phyloP scores from a whole-genome alignment of 2,113 vertebrate genomes.

The Prunella himalayana region DNA sequence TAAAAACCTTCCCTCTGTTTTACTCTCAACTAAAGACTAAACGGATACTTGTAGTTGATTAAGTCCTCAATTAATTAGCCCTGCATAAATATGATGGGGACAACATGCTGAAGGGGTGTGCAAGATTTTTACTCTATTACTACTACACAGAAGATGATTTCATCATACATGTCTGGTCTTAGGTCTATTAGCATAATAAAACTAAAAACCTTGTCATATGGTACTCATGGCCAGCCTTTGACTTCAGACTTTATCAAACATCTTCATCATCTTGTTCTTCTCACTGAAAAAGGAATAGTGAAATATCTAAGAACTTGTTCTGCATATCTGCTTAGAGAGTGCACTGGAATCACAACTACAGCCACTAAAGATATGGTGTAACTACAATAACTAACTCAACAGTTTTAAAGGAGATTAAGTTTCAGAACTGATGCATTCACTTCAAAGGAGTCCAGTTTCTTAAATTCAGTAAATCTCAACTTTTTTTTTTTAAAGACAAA shows the following conservation, averaged over 20 bases:
- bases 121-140: neutral
- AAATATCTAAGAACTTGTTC: neutral
- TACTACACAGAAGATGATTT: neutral
- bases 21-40: neutral
- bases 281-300: neutral
- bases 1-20: neutral
- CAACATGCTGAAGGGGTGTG: neutral
- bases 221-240: neutral
- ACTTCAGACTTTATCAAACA: neutral
- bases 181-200: neutral
- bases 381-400: neutral
- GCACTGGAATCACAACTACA: neutral
- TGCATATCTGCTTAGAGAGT: neutral
- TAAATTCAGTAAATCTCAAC: neutral
- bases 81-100: neutral
- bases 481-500: neutral
- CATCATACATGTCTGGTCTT: neutral
- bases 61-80: neutral
- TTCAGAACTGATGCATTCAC: neutral
- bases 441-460: neutral
- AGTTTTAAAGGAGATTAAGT: neutral
- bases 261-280: neutral
- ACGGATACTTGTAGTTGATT: neutral
- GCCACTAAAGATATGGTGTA: neutral
- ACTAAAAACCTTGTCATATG: neutral